Evolutionary conservation across 2,888 invertebrate species (phyloP), one percentile per base, ranked within the genome.

Genomic region (Acleris sparsana): DNA sequence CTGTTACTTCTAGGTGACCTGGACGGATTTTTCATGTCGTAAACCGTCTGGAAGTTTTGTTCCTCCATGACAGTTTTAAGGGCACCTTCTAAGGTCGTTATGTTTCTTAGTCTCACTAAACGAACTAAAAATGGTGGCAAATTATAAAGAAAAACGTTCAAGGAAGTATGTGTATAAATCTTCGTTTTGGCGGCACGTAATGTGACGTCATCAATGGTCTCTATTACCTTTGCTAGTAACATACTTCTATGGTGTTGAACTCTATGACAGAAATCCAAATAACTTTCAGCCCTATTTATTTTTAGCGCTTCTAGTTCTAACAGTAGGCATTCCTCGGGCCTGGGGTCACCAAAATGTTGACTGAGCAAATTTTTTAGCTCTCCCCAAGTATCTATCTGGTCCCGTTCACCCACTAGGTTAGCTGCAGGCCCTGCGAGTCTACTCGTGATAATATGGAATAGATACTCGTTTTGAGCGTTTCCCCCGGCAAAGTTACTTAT

Each of bases 111-210:
- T 17, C 70, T 9, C 1, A 71, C 67, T n/a, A 70, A 33, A 44
- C 69, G 58, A 16, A 68, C 63, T 53, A 72, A 55, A 59, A 67
- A 52, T 7, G 39, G 49, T 4, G 69, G 68, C 44, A 71, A 69
- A 63, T 71, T 71, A 39, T 65, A 71, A 2, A 71, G 20, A 56
- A 70, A 70, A 9, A 69, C 66, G 55, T 70, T 66, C 11, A 70
- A 33, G 1, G 70, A 49, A 5, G 48, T 69, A 18, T 70, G 46
- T 4, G 48, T 61, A 53, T 69, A 72, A 17, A 70, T 69, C 5
- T 44, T 11, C 3, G 39, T 20, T 55, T 65, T 70, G 5, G 63
- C 48, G 5, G n/a, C 20, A 17, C 52, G 49, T 16, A 53, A 13
- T 5, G 25, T 17, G 16, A 13, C 22, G 22, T 58, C 43, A 18